A percentile compares a stretch with the other conserved stretches of the same genome.
These are phyloP conservation scores for Drosophila formosana DNA, from an alignment of 2,888 invertebrate genomes.

Conservation along the genomic window DNA sequence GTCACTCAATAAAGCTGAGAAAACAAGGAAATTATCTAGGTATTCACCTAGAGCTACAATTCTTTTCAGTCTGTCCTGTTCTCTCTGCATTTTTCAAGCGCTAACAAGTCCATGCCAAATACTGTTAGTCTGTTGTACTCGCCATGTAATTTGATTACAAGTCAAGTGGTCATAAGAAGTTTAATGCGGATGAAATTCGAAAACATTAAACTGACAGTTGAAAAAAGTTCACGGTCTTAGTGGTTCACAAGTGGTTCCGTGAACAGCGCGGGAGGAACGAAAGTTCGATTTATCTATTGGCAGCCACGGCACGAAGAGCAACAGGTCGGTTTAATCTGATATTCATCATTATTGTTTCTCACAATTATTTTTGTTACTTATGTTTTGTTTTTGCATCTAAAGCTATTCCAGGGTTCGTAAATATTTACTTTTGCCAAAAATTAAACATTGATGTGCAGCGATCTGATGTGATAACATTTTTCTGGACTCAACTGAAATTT, in stretches of 20 bases:
- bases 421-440: not conserved
- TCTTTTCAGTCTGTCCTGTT: not conserved
- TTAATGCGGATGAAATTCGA: not conserved
- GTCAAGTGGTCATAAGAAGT: not conserved
- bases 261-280: not conserved
- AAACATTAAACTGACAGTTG: not conserved
- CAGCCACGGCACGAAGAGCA: not conserved
- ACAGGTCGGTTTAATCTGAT: not conserved
- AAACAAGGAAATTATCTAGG: constrained; percentile 28
- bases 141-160: constrained; percentile 7
- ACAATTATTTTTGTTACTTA: not conserved
- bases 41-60: not conserved
- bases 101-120: constrained; percentile 32
- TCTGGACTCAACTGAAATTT: not conserved
- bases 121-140: constrained; percentile 3
- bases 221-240: not conserved
- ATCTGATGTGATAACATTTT: not conserved
- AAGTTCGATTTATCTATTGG: not conserved
- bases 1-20: constrained; percentile 10
- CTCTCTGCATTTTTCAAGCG: constrained; percentile 29
- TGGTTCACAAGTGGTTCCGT: not conserved
- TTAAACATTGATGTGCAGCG: not conserved
- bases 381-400: not conserved
- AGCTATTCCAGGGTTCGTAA: not conserved
- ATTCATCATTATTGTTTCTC: not conserved